A percentile compares a stretch with the other conserved stretches of the same genome.
Conservation (phyloP, 2,113 vertebrate species). For the Colius striatus region DNA sequence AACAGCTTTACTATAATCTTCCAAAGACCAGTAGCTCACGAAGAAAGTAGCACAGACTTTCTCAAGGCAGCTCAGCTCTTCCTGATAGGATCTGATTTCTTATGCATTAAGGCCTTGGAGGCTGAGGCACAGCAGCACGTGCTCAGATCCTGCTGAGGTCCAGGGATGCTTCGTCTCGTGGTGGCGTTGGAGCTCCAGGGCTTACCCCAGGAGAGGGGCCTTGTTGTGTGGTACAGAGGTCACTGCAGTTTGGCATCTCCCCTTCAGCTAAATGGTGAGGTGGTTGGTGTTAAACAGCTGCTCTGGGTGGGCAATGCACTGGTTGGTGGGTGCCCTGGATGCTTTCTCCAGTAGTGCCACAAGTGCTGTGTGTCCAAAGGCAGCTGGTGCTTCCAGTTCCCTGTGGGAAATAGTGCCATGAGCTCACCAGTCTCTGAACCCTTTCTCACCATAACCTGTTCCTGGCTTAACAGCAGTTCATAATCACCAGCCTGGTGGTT, state of each 20-base stretch:
- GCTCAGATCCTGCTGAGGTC: neutral
- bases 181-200: neutral
- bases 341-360: too few species aligned
- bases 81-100: neutral
- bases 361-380: neutral
- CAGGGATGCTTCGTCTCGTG: neutral
- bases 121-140: accelerated
- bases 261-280: accelerated
- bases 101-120: neutral
- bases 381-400: neutral
- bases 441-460: neutral
- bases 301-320: neutral
- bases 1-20: neutral
- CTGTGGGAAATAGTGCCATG: neutral
- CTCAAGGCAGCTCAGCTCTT: neutral
- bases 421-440: neutral
- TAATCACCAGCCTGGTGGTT: neutral
- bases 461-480: neutral
- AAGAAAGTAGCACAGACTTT: neutral
- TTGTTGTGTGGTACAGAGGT: neutral
- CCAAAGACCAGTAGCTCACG: neutral
- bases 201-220: neutral
- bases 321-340: neutral
- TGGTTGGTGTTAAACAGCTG: neutral
- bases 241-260: neutral